Conservation (phyloP, 2,113 vertebrate species). For the Menidia beryllina region DNA sequence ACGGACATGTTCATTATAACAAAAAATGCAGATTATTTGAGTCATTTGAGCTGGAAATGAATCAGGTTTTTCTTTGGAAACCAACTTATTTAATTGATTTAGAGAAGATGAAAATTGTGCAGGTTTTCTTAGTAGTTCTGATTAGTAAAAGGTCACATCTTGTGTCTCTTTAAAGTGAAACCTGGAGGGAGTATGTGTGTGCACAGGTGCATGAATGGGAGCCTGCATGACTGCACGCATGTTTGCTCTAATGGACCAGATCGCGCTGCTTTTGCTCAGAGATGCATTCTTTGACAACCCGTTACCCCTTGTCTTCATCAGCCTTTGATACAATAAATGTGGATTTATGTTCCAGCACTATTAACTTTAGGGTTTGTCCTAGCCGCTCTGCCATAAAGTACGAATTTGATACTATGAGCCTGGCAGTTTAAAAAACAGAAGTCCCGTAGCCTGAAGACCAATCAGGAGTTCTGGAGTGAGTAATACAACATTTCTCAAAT, state of each 20-base stretch:
- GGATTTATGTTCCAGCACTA: constrained; percentile 9
- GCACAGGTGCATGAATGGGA: constrained; percentile 1
- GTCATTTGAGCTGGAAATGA: constrained; percentile 1
- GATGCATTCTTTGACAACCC: constrained; percentile 2
- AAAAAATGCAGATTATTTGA: not conserved
- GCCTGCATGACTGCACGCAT: constrained; percentile 28
- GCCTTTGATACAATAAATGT: constrained; percentile 10
- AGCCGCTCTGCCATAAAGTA: constrained; percentile 29
- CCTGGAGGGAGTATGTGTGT: constrained; percentile 12
- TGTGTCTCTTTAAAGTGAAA: constrained; percentile 4
- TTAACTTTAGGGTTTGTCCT: constrained; percentile 17
- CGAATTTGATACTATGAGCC: constrained; percentile 49
- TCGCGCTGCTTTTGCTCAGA: constrained; percentile 19
- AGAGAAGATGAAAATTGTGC: not conserved
- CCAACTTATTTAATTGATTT: not conserved
- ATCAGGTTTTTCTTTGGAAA: constrained; percentile 2
- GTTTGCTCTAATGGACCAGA: constrained; percentile 7
- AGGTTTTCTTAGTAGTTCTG: constrained; percentile 10
- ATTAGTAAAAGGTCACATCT: not conserved
- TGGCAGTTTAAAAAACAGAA: constrained; percentile 41
- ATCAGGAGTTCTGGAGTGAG: constrained; percentile 40
- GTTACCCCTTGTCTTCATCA: constrained; percentile 13
- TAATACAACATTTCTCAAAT: constrained; percentile 18
- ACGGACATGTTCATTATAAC: constrained; percentile 15
- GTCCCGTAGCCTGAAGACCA: constrained; percentile 44